Base-by-base conservation (phyloP, 2,888 invertebrate genomes). In the Crocallis elinguaria region DNA sequence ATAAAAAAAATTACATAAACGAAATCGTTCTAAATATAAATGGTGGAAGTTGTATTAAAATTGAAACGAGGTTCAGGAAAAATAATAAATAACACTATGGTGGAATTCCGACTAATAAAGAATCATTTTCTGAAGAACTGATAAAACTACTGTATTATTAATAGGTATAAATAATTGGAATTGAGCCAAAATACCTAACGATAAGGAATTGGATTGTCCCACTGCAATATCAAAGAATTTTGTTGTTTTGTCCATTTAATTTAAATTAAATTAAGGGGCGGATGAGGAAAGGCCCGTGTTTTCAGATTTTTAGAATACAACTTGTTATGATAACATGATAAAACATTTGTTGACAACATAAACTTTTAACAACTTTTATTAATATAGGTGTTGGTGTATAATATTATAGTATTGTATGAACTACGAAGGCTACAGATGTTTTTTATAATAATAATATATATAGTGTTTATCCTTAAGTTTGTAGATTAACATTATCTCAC, bases 151-250 rank as follows among this genome's bases (percentile, higher is more conserved):
- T 27, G 3, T n/a, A 27, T 27, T 32, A 9, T 5, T 32, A 12
- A 29, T 9, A 7, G 12, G 4, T 12, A 11, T 29, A 12, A 29
- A 3, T 23, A 1, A 29, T 4, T 14, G 32, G 7, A 32, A 14
- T 9, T 6, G 3, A 13, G 14, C 13, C 14, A 14, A 32, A 7
- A 25, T 23, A 25, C 23, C 23, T 43, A 33, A 33, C 17, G 6
- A 33, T 25, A 14, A 8, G 16, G 33, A 25, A 43, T 16, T 43
- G 23, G 25, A 33, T 43, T 33, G 23, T 43, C 29, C 41, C 14
- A 14, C 5, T 12, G 11, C 6, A 32, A 13, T 30, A 13, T 19
- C 11, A 29, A 29, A 23, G 7, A 8, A 7, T 23, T 23, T 23
- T 23, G 1, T 7, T 23, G 3, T 23, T 19, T 4, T 4, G 19